These are phyloP conservation scores for Ametastegia equiseti DNA, from an alignment of 2,888 invertebrate genomes.

Conservation along the genomic window DNA sequence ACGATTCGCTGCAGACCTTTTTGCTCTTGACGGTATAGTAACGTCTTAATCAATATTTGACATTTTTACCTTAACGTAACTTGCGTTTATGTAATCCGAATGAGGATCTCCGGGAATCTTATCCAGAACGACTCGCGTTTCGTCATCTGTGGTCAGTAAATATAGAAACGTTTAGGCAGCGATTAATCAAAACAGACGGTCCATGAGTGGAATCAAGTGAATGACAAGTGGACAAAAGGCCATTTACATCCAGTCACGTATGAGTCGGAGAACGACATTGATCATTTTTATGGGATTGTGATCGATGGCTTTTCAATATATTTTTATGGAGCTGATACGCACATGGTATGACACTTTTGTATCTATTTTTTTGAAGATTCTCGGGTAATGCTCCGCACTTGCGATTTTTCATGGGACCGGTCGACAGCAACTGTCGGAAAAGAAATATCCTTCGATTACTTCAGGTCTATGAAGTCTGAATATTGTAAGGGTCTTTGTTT, in stretches of 20 bases:
- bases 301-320: no score
- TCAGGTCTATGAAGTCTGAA: neutral
- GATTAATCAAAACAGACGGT: neutral
- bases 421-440: conserved; percentile 59
- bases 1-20: neutral
- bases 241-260: no score
- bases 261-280: no score
- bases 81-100: conserved; percentile 54
- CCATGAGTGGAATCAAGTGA: neutral
- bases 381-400: conserved; percentile 65
- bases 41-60: neutral
- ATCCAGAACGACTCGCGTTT: neutral
- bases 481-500: neutral
- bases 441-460: neutral
- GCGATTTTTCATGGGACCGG: conserved; percentile 61
- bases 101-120: conserved; percentile 75
- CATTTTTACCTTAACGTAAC: conserved; percentile 74
- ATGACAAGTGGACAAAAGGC: no score
- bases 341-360: conserved; percentile 73
- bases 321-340: conserved; percentile 58
- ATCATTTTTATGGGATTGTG: no score
- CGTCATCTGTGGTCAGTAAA: neutral
- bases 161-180: neutral
- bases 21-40: no score
- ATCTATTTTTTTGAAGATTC: conserved; percentile 74